Percentiles rank a stretch among this genome's conserved stretches.
Conservation (phyloP, 2,888 invertebrate species). For the Artemia sp. region DNA sequence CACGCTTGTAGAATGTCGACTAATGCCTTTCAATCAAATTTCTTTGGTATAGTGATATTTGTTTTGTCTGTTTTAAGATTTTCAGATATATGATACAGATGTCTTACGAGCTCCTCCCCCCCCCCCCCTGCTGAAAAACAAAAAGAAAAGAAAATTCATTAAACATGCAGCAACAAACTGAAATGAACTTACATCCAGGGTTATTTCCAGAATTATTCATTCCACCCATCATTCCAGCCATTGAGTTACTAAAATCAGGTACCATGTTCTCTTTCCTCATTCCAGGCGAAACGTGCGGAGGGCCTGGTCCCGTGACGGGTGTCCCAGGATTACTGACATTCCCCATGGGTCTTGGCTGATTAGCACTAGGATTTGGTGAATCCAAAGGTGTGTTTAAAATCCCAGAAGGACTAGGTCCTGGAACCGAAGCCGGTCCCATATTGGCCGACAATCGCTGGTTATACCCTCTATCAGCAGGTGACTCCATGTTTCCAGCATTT, state of each 20-base stretch:
- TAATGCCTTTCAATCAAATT: too few relatives aligned
- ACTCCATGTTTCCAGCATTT: conserved; percentile 48
- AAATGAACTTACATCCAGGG: neutral
- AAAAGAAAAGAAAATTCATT: too few relatives aligned
- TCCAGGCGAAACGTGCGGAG: conserved; percentile 24
- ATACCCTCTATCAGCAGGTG: conserved; percentile 46
- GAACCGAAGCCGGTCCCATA: conserved; percentile 21
- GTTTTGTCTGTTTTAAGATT: neutral
- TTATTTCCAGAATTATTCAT: neutral
- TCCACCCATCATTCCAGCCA: neutral
- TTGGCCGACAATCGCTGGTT: conserved; percentile 22
- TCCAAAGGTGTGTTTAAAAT: conserved; percentile 34
- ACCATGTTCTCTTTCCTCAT: conserved; percentile 18
- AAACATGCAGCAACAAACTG: neutral
- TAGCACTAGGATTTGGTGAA: conserved; percentile 36
- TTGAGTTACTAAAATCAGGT: conserved; percentile 12
- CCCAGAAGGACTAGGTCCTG: conserved; percentile 40
- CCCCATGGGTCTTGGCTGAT: conserved; percentile 30
- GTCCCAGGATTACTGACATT: conserved; percentile 55
- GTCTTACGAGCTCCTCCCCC: neutral
- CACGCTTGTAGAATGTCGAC: too few relatives aligned
- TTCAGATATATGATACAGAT: neutral
- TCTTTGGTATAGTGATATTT: too few relatives aligned
- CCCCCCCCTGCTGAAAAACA: neutral
- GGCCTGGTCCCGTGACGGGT: conserved; percentile 38